Base-by-base conservation (phyloP, 2,797 vertebrate species). In the Nothura maculosa region DNA sequence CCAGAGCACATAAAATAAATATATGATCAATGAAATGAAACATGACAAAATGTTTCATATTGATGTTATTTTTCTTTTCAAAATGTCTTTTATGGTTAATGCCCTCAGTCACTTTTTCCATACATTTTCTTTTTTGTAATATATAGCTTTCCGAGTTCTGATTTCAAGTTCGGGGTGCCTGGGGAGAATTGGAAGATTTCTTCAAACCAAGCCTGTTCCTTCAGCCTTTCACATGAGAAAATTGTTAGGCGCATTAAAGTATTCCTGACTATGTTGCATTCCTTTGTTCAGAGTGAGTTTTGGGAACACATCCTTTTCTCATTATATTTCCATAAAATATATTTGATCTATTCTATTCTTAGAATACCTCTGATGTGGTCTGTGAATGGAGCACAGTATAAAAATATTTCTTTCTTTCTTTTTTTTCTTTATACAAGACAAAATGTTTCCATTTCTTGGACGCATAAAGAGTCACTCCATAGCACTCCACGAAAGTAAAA, bases 241-340 rank as follows among this genome's bases (percentile, higher is more conserved):
- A 98, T 98, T 98, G 98, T 98, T 98, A 97, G 97, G 97, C 97
- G 97, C 97, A 96, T 98, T 98, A 97, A 98, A 98, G 97, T 98
- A 97, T 97, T 97, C 98, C 97, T 98, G 98, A 98, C 97, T 98
- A 97, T 93, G 95, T 98, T 98, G 98, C 98, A 98, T 98, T 98
- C 98, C 98, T 98, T 98, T 98, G 98, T 98, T 98, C 98, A 94
- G 97, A 98, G 98, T 98, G 98, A 98, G 98, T 98, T 98, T 98
- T 98, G 98, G 98, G 98, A 98, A 98, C 98, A 99, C 99, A 99
- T 99, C 99, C 98, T 98, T 99, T 99, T 98, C 99, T 99, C 99
- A 99, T 99, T 99, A 99, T 98, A 98, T 98, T 96, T 98, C 98
- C 98, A 99, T 99, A 98, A 99, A 99, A 99, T 99, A 98, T 97